Evolutionary conservation across 1,140 invertebrate species (phyloP), one percentile per base, ranked within the genome.

Genomic region (Heliconius himera): DNA sequence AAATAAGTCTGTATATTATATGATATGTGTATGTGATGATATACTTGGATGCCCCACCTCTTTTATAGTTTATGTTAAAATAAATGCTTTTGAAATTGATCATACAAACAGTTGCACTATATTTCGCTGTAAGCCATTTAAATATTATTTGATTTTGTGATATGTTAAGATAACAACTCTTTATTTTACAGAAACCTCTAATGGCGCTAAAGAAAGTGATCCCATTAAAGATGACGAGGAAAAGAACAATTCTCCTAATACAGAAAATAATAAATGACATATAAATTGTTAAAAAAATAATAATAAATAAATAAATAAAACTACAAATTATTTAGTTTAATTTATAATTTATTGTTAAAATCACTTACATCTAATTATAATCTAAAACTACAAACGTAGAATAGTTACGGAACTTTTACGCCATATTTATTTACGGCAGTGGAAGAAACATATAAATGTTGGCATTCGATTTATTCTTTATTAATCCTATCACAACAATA

Each of bases 371-470:
- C n/a, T 80, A 76, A 33, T 38, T 78, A 73, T 72, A 71, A 51
- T 77, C 66, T 73, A 56, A 73, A n/a, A 73, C 49, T 78, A 78
- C 76, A 74, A 79, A 76, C 46, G 56, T 76, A 76, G 74, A 46
- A 26, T 46, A 5, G 33, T 46, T 70, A 46, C 22, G 74, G 74
- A 76, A 70, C 74, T 49, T 76, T 70, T 20, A 56, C 29, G 75
- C 70, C 75, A 33, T 51, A 51, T n/a, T 77, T 33, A 72, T 49
- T 73, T 60, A 74, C 73, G 80, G 76, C 80, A 81, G 76, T 81
- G 76, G 56, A 81, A 73, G 56, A 46, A 73, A 56, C 73, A 36
- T 56, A 78, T 51, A 73, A 74, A 78, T 26, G 22, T 78, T 78
- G 77, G 72, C 77, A 66, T 74, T 78, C n/a, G 22, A 66, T 66